Percentiles rank a stretch among this genome's conserved stretches.
These are phyloP conservation scores for Siderastrea radians DNA, from an alignment of 92 coral and sea anemone genomes.

Conservation along the genomic window DNA sequence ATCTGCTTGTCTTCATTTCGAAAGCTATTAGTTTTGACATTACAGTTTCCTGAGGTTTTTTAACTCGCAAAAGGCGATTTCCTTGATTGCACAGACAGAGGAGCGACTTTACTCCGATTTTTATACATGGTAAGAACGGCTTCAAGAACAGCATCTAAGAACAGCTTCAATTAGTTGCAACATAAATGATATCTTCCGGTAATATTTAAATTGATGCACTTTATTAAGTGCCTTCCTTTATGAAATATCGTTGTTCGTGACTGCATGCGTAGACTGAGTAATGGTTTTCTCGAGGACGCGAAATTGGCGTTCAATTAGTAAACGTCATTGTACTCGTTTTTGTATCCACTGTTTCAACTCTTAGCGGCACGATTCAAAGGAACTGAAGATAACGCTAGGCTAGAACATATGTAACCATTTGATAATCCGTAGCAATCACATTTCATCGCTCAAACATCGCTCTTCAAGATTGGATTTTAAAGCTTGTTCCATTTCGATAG, in stretches of 20 bases:
- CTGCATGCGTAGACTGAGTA: not conserved
- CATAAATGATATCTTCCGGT: slow-evolving; percentile 42
- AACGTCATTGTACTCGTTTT: not conserved
- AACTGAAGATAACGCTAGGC: slow-evolving; percentile 8
- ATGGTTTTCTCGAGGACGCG: slow-evolving; percentile 16
- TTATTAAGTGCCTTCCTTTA: slow-evolving; percentile 37
- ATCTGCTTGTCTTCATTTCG: not conserved
- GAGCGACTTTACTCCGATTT: not conserved
- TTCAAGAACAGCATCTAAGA: not conserved
- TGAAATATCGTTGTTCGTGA: slow-evolving; percentile 8
- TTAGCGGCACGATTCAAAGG: slow-evolving; percentile 22
- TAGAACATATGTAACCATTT: slow-evolving; percentile 15
- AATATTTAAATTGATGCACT: slow-evolving; percentile 25
- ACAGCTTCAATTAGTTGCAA: slow-evolving; percentile 13
- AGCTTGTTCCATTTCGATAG: not conserved
- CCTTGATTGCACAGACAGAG: not conserved
- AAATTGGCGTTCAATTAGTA: slow-evolving; percentile 35
- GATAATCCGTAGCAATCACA: slow-evolving; percentile 15
- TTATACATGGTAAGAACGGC: no score
- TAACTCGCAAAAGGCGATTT: not conserved
- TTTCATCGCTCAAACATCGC: not conserved
- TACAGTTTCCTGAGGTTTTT: not conserved
- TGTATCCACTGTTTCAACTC: not conserved
- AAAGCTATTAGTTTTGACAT: not conserved
- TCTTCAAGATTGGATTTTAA: not conserved